Evolutionary conservation across 1,140 invertebrate genomes (phyloP), one percentile per base, ranked within the genome.

Genomic region (Listronotus oregonensis): DNA sequence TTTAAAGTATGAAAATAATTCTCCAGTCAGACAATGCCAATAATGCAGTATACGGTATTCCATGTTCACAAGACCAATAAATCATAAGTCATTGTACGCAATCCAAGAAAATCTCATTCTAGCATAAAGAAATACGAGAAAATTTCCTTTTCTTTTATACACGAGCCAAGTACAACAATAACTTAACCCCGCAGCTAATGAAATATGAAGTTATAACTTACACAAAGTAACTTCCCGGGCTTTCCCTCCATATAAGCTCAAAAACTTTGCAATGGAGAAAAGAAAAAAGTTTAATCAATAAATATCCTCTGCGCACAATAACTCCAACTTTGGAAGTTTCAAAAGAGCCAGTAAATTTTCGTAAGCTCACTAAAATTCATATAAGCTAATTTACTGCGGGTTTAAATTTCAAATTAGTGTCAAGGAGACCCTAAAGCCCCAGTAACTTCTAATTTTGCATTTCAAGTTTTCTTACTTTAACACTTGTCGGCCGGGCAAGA

Each of bases 401-500:
- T 74, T 75, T 75, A 74, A 75, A 75, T 75, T 75, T 75, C 72
- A 73, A 74, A 75, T 75, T 75, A 75, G 69, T 70, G 74, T 75
- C 74, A 73, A 68, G 63, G 59, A 70, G 63, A 67, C 71, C 68
- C 60, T 70, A 67, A 64, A 67, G 59, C 66, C 49, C 68, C 61
- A 66, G 64, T 70, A 70, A 72, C 69, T 72, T 73, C 69, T 73
- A 73, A 69, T 73, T 73, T 65, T 71, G 66, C 68, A 70, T 73
- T 73, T 71, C 71, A 58, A 73, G 66, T 73, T 73, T 62, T 62
- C 71, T 73, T 73, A 73, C 66, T 72, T 71, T 64, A 63, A 31
- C 67, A 65, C 62, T 69, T 69, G 60, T 63, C 69, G 65, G 58
- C 40, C 14, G 49, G 62, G 65, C 68, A 65, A 70, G 65, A 70